phyloP scores from a whole-genome alignment of 1,140 invertebrate genomes.

The Triops cancriformis region DNA sequence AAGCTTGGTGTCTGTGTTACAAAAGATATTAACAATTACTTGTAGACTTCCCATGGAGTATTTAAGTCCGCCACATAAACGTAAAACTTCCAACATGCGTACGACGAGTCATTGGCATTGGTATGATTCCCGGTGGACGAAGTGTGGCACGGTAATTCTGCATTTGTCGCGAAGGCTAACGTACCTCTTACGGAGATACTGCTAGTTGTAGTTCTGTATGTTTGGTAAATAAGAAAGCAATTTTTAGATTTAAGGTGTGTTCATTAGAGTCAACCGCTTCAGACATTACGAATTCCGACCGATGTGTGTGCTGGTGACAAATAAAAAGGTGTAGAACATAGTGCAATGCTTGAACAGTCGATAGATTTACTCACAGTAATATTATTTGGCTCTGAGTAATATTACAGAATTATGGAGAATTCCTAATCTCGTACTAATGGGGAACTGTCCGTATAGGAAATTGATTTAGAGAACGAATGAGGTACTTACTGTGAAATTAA shows the following conservation, averaged over 20 bases:
- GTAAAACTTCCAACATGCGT: slow-evolving; percentile 54
- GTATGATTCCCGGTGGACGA: neutral
- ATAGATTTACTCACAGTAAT: too few species aligned
- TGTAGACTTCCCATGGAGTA: slow-evolving; percentile 69
- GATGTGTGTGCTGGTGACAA: too few species aligned
- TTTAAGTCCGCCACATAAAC: slow-evolving; percentile 81
- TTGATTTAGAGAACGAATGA: neutral
- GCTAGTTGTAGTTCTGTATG: neutral
- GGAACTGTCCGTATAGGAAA: neutral
- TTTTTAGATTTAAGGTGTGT: too few species aligned
- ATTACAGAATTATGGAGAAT: too few species aligned
- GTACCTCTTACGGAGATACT: neutral
- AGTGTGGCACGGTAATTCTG: neutral
- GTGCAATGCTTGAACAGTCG: too few species aligned
- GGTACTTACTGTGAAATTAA: neutral
- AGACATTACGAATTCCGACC: too few species aligned
- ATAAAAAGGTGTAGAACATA: too few species aligned
- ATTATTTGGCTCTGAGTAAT: too few species aligned
- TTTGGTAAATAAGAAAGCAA: too few species aligned
- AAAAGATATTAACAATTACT: slow-evolving; percentile 43
- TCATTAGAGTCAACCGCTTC: too few species aligned
- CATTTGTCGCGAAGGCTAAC: neutral
- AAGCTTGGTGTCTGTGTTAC: neutral
- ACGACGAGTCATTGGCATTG: neutral
- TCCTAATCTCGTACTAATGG: too few species aligned